phyloP scores from a whole-genome alignment of 2,888 invertebrate species.

The Stomorhina lunata region DNA sequence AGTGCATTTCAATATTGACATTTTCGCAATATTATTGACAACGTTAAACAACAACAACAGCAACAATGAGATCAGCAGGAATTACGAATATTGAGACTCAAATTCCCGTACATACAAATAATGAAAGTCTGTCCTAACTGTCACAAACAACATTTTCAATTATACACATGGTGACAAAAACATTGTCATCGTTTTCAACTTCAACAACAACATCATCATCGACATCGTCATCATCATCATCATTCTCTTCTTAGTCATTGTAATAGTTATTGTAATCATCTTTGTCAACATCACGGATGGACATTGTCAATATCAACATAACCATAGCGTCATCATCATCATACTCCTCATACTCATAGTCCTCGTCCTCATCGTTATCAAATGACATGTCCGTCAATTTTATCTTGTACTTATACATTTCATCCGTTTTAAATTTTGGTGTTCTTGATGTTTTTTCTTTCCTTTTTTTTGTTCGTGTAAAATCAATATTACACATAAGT shows the following conservation, averaged over 20 bases:
- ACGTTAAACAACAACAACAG: constrained; percentile 1
- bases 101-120: background rate
- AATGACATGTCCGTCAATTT: constrained; percentile 51
- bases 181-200: constrained; percentile 13
- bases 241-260: background rate
- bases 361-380: constrained; percentile 5
- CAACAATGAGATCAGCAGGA: background rate
- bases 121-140: background rate
- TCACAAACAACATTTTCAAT: constrained; percentile 34
- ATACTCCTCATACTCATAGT: too few relatives aligned
- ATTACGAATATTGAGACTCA: background rate
- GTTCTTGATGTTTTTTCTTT: background rate
- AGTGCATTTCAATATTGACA: background rate
- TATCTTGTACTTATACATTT: constrained; percentile 32
- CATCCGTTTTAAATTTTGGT: constrained; percentile 21
- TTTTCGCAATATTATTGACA: constrained; percentile 17
- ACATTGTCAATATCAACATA: background rate
- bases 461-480: constrained; percentile 37
- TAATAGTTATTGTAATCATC: constrained; percentile 16
- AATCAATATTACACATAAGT: constrained; percentile 51
- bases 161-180: constrained; percentile 52
- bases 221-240: background rate
- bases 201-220: background rate
- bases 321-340: constrained; percentile 2
- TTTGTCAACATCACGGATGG: constrained; percentile 23